These are phyloP conservation scores for Mythimna impura DNA, from an alignment of 2,888 invertebrate genomes.

Conservation along the genomic window DNA sequence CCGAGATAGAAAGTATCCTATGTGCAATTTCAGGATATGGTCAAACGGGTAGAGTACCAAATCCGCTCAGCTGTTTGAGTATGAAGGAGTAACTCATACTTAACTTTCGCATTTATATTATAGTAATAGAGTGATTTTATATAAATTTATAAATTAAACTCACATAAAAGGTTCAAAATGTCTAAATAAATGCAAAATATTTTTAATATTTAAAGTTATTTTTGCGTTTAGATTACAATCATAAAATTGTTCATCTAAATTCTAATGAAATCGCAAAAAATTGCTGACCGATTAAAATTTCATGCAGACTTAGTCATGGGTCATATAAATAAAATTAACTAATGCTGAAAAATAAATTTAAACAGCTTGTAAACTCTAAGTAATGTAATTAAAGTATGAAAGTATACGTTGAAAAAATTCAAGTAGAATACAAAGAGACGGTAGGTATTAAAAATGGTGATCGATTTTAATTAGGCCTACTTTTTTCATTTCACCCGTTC, in stretches of 20 bases:
- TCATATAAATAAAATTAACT: constrained; percentile 1
- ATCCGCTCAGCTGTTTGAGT: too few relatives aligned
- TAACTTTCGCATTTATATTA: too few relatives aligned
- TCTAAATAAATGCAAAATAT: neutral
- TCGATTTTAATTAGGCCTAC: constrained; percentile 4
- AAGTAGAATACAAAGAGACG: constrained; percentile 1
- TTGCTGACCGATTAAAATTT: neutral
- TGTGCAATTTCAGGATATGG: neutral
- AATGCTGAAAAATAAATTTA: constrained; percentile 3
- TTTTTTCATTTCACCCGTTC: neutral
- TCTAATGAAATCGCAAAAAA: neutral
- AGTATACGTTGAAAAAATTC: constrained; percentile 2
- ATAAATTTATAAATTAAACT: neutral
- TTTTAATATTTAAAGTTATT: neutral
- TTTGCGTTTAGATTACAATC: neutral
- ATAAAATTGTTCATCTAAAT: neutral
- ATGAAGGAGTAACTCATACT: too few relatives aligned
- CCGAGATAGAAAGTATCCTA: neutral
- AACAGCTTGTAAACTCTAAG: neutral
- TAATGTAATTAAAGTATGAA: constrained; percentile 8
- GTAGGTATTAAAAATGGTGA: neutral
- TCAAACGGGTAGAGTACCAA: too few relatives aligned
- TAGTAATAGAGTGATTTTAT: neutral
- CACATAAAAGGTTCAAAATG: neutral
- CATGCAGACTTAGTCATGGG: neutral